Base-by-base conservation (phyloP, 1,140 invertebrate species). In the silkworm (Bombyx mori) region DNA sequence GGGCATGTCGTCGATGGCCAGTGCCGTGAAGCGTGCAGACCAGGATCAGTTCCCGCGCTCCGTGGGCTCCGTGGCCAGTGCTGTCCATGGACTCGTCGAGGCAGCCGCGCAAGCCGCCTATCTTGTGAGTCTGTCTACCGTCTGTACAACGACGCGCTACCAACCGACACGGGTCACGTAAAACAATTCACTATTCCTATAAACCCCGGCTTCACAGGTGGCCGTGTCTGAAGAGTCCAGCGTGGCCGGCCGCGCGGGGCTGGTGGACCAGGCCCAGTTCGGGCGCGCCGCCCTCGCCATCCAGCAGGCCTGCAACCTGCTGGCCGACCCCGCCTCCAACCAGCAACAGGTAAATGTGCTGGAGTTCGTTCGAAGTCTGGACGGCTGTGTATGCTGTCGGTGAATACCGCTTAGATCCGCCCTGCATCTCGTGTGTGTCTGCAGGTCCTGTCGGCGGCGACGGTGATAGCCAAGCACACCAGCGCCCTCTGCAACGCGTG, bases 401-500 rank as follows among this genome's bases (percentile, higher is more conserved):
- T 35, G 26, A 5, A 35, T 35, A 35, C 26, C 4, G 1, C 1
- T 35, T 5, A 35, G 4, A 35, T 47, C 45, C 12, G 8, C 4
- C 45, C 4, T 47, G 5, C 45, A 49, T 49, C 12, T 12, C 44
- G n/a, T 43, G 43, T 45, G 5, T 52, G 42, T 3, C 26, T 44
- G 7, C 88, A 94, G 89, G 94, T 98, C 43, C 88, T 99, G 12
- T 93, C 94, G 12, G 96, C 97, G 9, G 95, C 98, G 0, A 99
- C 97, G 0, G 91, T 95, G 47, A 97, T 99, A 56, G 98, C 98
- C 4, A 98, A 98, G 79, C 96, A 99, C 84, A 99, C 98, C 0
- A 98, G 96, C 62, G 93, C 97, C 6, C 88, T 99, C 10, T 99
- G 98, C 80, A 98, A 97, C 73, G 95, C 97, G 42, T 99, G 98